Conservation (phyloP, 2,113 vertebrate species). For the Python bivittatus region DNA sequence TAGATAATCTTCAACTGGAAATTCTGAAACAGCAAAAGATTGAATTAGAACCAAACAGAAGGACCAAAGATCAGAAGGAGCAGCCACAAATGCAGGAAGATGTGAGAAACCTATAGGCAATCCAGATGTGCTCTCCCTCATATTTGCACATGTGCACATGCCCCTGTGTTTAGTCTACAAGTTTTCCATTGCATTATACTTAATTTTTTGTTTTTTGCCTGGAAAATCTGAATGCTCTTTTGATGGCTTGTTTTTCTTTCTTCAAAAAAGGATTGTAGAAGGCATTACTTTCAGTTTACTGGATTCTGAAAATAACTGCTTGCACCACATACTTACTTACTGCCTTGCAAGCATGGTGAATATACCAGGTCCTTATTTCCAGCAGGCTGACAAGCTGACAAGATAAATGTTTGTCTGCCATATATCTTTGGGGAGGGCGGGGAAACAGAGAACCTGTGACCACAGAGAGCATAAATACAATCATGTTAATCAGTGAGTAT, state of each 20-base stretch:
- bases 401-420: neutral
- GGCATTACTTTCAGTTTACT: neutral
- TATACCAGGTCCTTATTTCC: neutral
- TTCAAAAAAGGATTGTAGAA: neutral
- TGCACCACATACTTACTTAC: neutral
- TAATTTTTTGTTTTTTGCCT: conserved; percentile 17
- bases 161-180: neutral
- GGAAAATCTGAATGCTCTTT: fast-evolving
- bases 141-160: neutral
- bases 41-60: neutral
- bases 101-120: neutral
- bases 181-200: neutral
- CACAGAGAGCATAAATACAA: neutral
- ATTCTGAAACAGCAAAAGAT: conserved; percentile 36
- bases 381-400: neutral
- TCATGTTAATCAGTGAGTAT: neutral
- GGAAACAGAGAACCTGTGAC: neutral
- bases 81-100: neutral
- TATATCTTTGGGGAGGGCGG: neutral
- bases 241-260: neutral
- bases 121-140: neutral
- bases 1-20: conserved; percentile 53
- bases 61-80: neutral
- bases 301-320: neutral
- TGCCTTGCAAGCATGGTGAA: conserved; percentile 12